Percentiles rank a stretch among this genome's conserved stretches.
Conservation (phyloP, 2,113 vertebrate genomes). For the Phalacrocorax pelagicus region DNA sequence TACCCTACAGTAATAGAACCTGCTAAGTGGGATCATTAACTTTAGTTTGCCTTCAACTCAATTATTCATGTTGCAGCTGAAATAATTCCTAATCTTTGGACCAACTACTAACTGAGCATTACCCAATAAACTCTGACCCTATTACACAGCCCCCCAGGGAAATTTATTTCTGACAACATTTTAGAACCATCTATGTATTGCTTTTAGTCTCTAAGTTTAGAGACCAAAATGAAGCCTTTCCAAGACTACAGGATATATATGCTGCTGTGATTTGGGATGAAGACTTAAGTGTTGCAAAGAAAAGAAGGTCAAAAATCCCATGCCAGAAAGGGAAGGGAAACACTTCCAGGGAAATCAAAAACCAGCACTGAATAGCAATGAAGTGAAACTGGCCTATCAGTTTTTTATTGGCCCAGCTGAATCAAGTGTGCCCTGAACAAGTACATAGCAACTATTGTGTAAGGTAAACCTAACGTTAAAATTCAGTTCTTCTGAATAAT, state of each 20-base stretch:
- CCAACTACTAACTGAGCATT: neutral
- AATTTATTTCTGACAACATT: conserved; percentile 8
- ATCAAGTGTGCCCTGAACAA: neutral
- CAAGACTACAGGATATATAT: neutral
- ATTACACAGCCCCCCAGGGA: neutral
- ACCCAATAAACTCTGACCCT: conserved; percentile 37
- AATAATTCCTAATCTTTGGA: conserved; percentile 19
- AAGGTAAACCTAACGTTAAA: conserved; percentile 20
- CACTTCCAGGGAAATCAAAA: neutral
- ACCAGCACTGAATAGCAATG: neutral
- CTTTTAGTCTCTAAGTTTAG: neutral
- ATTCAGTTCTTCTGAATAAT: conserved; percentile 48
- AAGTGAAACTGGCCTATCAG: neutral
- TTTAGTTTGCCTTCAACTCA: neutral
- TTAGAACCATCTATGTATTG: neutral
- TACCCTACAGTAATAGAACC: neutral
- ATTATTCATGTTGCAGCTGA: neutral
- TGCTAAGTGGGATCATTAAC: neutral
- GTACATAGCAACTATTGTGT: neutral
- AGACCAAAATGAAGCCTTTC: neutral
- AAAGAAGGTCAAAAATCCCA: neutral
- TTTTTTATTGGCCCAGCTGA: conserved; percentile 7
- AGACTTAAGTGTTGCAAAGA: neutral
- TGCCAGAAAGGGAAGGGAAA: neutral
- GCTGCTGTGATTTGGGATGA: neutral